Base-by-base conservation (phyloP, 2,888 invertebrate species). In the Chalcosyrphus nemorum region DNA sequence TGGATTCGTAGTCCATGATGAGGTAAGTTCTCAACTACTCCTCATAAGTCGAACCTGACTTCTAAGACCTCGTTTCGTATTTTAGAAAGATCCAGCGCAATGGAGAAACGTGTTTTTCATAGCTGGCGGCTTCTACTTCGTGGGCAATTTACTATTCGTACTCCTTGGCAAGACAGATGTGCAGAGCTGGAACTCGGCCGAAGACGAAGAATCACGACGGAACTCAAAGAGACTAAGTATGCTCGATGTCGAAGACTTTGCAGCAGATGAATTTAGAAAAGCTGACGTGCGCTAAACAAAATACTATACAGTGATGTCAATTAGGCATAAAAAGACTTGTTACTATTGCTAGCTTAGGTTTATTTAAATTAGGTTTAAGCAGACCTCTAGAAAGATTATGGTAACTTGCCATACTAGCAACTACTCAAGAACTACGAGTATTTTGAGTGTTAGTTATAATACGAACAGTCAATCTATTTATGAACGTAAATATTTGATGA, bases 1-100 rank as follows among this genome's bases (percentile, higher is more conserved):
- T 0, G 94, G 95, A 1, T 88, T 93, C 4, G 93, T 97, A 2
- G 94, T 96, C 0, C 90, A 92, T 2, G 94, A 96, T 89, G 92
- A 93, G 92, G 96, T 96, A 91, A 91, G 93, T 87, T 66, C 3
- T 90, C 74, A 59, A 71, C 66, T 35, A 3, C 9, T 27, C 21
- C 15, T 29, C 11, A 27, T 13, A 17, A 4, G 3, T 24, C 24
- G 1, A 2, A n/a, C n/a, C 1, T n/a, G n/a, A 4, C 15, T 13
- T 7, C 1, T 13, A 35, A 13, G 43, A 0, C 24, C 17, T 7
- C 6, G n/a, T 27, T 15, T 11, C 5, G 6, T 68, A 76, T 81
- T 80, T 2, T 75, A 91, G 91, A 76, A 80, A 17, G 90, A 92
- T 54, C 89, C 91, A 0, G 71, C 81, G 0, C 91, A 92, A 61